A percentile compares a stretch with the other conserved stretches of the same genome.
Conservation (phyloP, 2,113 vertebrate genomes). For the Empidonax traillii region DNA sequence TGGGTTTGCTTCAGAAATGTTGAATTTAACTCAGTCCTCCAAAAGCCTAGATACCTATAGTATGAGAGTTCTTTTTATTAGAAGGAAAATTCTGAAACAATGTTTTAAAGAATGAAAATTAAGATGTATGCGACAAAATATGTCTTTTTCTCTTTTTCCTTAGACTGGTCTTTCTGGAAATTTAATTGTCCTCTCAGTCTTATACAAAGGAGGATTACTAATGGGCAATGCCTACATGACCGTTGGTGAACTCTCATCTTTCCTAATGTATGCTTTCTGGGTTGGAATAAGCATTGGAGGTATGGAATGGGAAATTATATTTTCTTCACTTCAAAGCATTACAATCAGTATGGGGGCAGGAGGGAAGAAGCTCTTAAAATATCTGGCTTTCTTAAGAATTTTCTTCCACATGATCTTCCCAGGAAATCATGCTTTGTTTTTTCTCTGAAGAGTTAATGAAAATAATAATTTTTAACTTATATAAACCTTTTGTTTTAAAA, state of each 20-base stretch:
- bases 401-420: neutral
- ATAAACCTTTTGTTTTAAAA: neutral
- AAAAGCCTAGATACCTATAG: neutral
- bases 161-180: conserved; percentile 95
- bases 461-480: neutral
- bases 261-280: conserved; percentile 98
- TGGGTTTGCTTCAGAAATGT: neutral
- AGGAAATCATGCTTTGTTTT: neutral
- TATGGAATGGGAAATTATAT: conserved; percentile 53
- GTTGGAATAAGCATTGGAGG: conserved; percentile 96
- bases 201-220: conserved; percentile 95
- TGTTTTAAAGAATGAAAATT: neutral
- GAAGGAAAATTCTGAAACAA: neutral
- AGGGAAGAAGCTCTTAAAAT: neutral
- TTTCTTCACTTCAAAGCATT: neutral
- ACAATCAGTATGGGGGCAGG: neutral
- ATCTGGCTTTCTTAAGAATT: neutral
- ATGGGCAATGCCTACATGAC: conserved; percentile 92
- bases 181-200: conserved; percentile 90
- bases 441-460: neutral
- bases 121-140: neutral
- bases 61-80: neutral
- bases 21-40: neutral
- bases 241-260: conserved; percentile 93
- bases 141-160: neutral